Conservation (phyloP, 2,113 vertebrate species). For the Canis aureus region DNA sequence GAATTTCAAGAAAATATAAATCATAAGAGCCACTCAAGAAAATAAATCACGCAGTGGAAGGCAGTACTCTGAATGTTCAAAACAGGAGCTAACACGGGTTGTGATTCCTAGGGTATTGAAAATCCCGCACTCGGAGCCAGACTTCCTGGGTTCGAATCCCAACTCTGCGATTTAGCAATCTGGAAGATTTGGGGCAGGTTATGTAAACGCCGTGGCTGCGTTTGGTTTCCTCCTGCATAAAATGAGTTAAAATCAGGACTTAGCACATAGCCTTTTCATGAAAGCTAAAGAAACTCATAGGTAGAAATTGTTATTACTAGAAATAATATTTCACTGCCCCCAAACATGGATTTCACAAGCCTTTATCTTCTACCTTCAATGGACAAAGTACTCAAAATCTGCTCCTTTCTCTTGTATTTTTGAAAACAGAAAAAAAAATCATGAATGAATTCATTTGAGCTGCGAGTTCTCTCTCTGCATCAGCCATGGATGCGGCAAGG, state of each 20-base stretch:
- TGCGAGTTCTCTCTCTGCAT: neutral
- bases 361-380: neutral
- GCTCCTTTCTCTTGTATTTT: neutral
- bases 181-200: neutral
- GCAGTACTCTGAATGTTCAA: neutral
- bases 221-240: neutral
- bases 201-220: neutral
- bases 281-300: neutral
- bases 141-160: neutral
- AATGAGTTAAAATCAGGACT: neutral
- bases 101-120: no score
- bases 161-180: neutral
- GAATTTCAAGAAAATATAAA: neutral
- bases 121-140: neutral
- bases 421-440: neutral
- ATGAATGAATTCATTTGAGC: slow-evolving; percentile 41
- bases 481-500: neutral
- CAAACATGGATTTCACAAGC: neutral
- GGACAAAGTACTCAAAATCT: neutral
- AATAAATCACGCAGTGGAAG: neutral
- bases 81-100: neutral
- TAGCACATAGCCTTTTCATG: no score
- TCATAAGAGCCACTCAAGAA: neutral
- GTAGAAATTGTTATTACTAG: no score
- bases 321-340: neutral